Evolutionary conservation across 2,888 invertebrate genomes (phyloP), one percentile per base, ranked within the genome.

Genomic region (Drosophila greeni): DNA sequence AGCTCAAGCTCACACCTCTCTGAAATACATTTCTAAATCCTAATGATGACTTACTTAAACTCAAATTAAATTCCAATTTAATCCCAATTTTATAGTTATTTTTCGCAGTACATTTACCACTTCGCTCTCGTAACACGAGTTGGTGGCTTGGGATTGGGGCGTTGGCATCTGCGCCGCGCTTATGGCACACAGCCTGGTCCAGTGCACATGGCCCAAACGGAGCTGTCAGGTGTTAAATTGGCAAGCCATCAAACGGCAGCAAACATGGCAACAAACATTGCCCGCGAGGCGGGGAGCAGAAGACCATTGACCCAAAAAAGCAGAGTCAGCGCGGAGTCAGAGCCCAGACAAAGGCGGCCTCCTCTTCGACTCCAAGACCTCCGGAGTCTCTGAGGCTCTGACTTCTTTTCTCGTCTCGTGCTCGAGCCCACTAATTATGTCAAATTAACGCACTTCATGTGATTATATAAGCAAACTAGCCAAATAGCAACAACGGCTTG

Each of bases 201-300:
- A 77, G 66, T 68, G 67, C 70, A 62, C 58, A 61, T 47, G 52
- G 53, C 45, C 54, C 56, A 49, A 56, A 54, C 59, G 51, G 54
- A 43, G 57, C 67, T 75, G 72, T 72, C 82, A 79, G 79, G 79
- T 79, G 79, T 82, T 79, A 82, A 82, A 79, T 82, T 79, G 73
- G 78, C 60, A 66, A 70, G 75, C 72, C 70, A 72, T 80, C 77
- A 69, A 66, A 70, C 61, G 47, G 69, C 54, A 51, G 61, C 61
- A 70, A 72, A 75, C 64, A 62, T 57, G 56, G 67, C 61, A 62
- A 62, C 77, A 72, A 76, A 72, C 75, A 70, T 72, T 53, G 43
- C 54, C 51, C 14, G 45, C 31, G 18, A 20, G 45, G 18, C 14
- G 18, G 8, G 29, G 37, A 16, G 16, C 24, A 42, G 54, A 42